These are phyloP conservation scores for Muraenolepis orangiensis DNA, from an alignment of 2,797 vertebrate genomes.

Conservation along the genomic window DNA sequence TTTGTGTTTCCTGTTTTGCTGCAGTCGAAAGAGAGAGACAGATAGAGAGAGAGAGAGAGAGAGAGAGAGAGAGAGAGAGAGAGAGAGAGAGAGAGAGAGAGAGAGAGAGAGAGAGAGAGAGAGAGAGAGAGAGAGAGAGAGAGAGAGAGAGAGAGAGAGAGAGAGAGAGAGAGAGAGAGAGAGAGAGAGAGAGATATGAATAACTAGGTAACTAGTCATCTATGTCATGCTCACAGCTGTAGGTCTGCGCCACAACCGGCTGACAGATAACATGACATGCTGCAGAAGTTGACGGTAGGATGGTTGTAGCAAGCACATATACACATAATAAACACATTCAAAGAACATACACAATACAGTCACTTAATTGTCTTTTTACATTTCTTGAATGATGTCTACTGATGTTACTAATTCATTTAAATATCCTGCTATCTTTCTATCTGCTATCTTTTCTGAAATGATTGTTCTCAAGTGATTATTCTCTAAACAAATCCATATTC, in stretches of 20 bases:
- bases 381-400: background rate
- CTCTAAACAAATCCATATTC: background rate
- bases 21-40: background rate
- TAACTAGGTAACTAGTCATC: conserved; percentile 45
- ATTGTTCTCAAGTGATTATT: background rate
- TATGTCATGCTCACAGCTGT: conserved; percentile 44
- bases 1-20: background rate
- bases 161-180: conserved; percentile 3
- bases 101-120: background rate
- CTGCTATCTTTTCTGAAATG: background rate
- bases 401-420: background rate
- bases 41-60: background rate
- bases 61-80: background rate
- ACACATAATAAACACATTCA: background rate
- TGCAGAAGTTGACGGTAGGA: background rate
- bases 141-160: conserved; percentile 2
- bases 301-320: background rate
- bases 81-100: background rate
- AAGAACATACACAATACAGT: background rate
- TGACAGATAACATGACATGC: conserved; percentile 26
- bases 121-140: conserved; percentile 1
- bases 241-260: conserved; percentile 38
- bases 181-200: background rate
- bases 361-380: background rate
- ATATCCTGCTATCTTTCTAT: background rate